phyloP scores from a whole-genome alignment of 2,888 invertebrate genomes.

The Loripinus fragilis region DNA sequence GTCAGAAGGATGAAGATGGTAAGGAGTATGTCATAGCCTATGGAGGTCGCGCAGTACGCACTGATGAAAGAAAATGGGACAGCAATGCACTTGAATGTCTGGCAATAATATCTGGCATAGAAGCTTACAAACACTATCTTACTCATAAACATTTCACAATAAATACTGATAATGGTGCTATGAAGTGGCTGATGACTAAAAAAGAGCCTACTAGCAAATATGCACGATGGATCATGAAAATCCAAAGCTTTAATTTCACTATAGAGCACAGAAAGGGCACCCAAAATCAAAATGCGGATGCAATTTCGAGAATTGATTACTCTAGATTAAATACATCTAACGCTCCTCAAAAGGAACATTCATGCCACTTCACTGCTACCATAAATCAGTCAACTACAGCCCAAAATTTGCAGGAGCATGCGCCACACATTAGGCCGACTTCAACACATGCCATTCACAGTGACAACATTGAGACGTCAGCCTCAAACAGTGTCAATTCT shows the following conservation, averaged over 20 bases:
- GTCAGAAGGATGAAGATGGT: constrained; percentile 20
- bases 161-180: constrained; percentile 26
- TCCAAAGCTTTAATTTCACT: constrained; percentile 25
- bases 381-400: too few relatives aligned
- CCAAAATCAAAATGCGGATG: constrained; percentile 13
- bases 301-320: not conserved
- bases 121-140: constrained; percentile 20
- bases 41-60: constrained; percentile 7
- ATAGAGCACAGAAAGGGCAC: constrained; percentile 5
- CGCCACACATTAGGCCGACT: too few relatives aligned
- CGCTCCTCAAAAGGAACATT: not conserved
- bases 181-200: constrained; percentile 17
- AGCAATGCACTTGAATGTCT: constrained; percentile 35
- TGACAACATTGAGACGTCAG: too few relatives aligned
- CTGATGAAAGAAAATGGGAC: constrained; percentile 26
- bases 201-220: constrained; percentile 21
- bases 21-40: constrained; percentile 9
- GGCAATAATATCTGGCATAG: constrained; percentile 26
- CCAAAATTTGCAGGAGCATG: too few relatives aligned
- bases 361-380: too few relatives aligned
- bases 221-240: constrained; percentile 25
- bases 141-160: constrained; percentile 17
- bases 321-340: not conserved
- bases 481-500: not conserved
- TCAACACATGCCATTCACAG: too few relatives aligned